Percentiles rank a stretch among this genome's conserved stretches.
Evolutionary conservation across 2,113 vertebrate genomes (phyloP).

Genomic region (Albula goreensis): DNA sequence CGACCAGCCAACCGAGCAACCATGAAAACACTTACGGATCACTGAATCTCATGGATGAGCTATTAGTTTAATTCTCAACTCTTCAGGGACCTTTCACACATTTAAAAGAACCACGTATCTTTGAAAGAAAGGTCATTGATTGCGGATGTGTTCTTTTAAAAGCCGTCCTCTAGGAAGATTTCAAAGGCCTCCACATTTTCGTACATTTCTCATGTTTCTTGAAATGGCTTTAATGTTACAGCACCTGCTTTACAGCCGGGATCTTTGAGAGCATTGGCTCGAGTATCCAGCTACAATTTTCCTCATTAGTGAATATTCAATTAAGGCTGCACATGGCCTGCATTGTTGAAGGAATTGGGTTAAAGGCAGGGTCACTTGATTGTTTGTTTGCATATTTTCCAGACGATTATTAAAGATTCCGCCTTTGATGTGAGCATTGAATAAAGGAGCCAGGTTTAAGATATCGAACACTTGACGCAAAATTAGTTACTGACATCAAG

Average conservation of each 20-base stretch:
- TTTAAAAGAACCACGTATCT: not conserved
- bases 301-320: not conserved
- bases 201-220: not conserved
- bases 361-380: constrained; percentile 3
- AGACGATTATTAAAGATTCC: not conserved
- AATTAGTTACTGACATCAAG: not conserved
- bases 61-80: not conserved
- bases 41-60: not conserved
- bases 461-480: not conserved
- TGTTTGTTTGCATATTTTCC: not conserved
- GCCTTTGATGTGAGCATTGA: not conserved
- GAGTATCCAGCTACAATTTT: constrained; percentile 5
- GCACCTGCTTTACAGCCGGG: not conserved
- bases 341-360: not conserved
- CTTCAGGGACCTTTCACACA: not conserved
- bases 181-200: not conserved
- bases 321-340: not conserved
- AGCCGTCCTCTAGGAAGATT: not conserved
- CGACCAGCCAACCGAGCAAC: not conserved
- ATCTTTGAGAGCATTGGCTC: not conserved
- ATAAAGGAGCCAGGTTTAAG: not conserved
- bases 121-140: constrained; percentile 4
- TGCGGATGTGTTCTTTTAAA: not conserved
- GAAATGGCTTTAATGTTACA: constrained; percentile 11
- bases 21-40: not conserved